Base-by-base conservation (phyloP, 2,888 invertebrate genomes). In the Tridacna gigas region DNA sequence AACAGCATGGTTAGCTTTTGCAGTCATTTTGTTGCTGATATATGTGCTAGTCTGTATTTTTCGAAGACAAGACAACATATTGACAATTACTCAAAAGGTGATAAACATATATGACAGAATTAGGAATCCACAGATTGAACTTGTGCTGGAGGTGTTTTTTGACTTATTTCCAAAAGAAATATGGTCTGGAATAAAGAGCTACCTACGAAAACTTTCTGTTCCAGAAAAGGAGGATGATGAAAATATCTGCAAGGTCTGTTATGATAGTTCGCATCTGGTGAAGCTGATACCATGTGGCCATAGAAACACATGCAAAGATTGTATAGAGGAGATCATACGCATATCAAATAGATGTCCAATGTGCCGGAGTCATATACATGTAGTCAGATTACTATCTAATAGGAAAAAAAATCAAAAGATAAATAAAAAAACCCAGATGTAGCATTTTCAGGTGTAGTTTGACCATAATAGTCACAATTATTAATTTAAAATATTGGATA, bases 231-330 rank as follows among this genome's bases (percentile, higher is more conserved):
- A n/a, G 13, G 71, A 71, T 47, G 71, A 71, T 1, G 47, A 71
- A 51, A 28, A 26, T 12, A 48, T 71, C 1, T 71, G 71, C 25
- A 48, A 20, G 18, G 37, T 71, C 22, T 71, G 71, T 71, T 71
- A 48, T 48, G 71, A 71, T 25, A 48, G 25, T n/a, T 18, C 47
- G 11, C 20, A 25, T 47, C 48, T 71, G 4, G 51, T 48, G 22
- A 71, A n/a, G 22, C 22, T 71, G 48, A 47, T 71, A 37, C 71
- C 71, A 9, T 71, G 71, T 25, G 71, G 47, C 37, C 71, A 71
- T 48, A 71, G 26, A 20, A 71, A 71, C 18, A 48, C 48, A 25
- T 71, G 71, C 45, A 51, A 48, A 48, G 12, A 47, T 22, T 71
- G 71, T 71, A 51, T 71, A 7, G 71, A 48, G 11, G 48, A 71